Evolutionary conservation across 1,140 invertebrate genomes (phyloP).

Genomic region (Euglossa dilemma): DNA sequence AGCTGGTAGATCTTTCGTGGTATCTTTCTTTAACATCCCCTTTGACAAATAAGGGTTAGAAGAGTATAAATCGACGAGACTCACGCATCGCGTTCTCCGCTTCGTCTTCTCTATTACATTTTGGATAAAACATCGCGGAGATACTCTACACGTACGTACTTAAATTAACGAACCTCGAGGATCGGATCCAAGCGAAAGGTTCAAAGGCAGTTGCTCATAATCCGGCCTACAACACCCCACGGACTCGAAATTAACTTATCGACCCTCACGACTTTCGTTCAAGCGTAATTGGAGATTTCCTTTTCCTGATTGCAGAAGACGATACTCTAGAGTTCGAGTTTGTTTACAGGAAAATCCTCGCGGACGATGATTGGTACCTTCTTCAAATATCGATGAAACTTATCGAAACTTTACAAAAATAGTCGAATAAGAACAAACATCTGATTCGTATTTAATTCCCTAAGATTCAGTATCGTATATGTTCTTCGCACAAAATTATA

Average conservation of each 20-base stretch:
- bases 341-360: too few relatives aligned
- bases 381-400: too few relatives aligned
- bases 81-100: too few relatives aligned
- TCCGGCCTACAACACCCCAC: not conserved
- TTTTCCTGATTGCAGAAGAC: not conserved
- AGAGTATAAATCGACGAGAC: not conserved
- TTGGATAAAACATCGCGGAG: too few relatives aligned
- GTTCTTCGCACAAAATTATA: too few relatives aligned
- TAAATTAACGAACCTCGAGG: constrained; percentile 17
- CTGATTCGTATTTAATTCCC: too few relatives aligned
- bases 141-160: not conserved
- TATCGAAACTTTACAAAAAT: too few relatives aligned
- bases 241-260: constrained; percentile 39
- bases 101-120: too few relatives aligned
- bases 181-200: constrained; percentile 8
- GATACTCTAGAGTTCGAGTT: not conserved
- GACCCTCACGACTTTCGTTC: constrained; percentile 6
- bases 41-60: not conserved
- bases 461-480: too few relatives aligned
- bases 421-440: too few relatives aligned
- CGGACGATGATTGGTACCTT: too few relatives aligned
- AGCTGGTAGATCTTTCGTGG: not conserved
- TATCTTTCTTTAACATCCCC: not conserved
- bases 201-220: constrained; percentile 6
- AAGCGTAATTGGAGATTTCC: not conserved